Conservation (phyloP, 2,113 vertebrate genomes). For the Eulemur rufifrons region DNA sequence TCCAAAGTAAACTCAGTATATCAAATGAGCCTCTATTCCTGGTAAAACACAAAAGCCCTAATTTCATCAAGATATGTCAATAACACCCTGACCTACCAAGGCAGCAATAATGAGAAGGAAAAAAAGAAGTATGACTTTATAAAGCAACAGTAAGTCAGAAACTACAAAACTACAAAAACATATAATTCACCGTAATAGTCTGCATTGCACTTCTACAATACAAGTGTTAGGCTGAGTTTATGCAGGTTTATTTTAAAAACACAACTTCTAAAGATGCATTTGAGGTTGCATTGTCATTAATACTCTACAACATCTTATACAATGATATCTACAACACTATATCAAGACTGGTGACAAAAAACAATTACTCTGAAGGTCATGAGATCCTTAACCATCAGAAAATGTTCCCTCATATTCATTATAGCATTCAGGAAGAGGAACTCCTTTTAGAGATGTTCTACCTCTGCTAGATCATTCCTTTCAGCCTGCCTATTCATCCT, state of each 20-base stretch:
- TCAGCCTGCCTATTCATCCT: not conserved
- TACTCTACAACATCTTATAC: not conserved
- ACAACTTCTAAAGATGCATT: not conserved
- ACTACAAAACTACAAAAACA: not conserved
- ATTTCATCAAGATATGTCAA: not conserved
- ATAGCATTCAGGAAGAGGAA: not conserved
- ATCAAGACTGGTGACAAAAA: not conserved
- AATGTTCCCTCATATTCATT: not conserved
- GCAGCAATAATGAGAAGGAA: not conserved
- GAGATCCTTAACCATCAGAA: not conserved
- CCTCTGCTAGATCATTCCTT: not conserved
- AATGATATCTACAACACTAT: not conserved
- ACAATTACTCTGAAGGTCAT: not conserved
- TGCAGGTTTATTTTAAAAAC: not conserved
- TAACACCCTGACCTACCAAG: not conserved
- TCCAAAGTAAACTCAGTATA: not conserved
- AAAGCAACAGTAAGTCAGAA: not conserved
- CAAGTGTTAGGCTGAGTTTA: not conserved
- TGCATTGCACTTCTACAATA: not conserved
- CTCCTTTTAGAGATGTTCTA: not conserved
- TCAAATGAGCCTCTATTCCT: not conserved
- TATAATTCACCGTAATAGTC: not conserved
- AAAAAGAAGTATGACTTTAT: not conserved
- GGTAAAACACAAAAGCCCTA: not conserved
- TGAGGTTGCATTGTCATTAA: not conserved